Conservation (phyloP, 2,888 invertebrate genomes). For the Protodeltote pygarga region DNA sequence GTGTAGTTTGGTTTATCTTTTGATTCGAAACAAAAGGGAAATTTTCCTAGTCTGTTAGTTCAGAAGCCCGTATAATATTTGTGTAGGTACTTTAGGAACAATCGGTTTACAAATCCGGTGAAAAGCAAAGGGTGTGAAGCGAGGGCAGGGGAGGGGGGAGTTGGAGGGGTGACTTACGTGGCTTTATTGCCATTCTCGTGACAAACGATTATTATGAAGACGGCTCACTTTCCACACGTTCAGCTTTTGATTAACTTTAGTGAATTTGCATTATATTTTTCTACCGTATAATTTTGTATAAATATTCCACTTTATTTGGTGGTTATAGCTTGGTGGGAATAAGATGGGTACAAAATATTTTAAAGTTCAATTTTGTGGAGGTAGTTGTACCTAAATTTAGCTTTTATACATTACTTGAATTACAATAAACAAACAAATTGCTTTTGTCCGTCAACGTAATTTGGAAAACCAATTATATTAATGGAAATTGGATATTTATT, state of each 20-base stretch:
- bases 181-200: conserved; percentile 66
- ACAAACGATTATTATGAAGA: conserved; percentile 70
- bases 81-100: conserved; percentile 52
- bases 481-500: too few species aligned
- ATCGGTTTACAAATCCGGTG: conserved; percentile 51
- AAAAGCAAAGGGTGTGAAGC: conserved; percentile 51
- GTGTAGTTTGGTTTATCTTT: conserved; percentile 29
- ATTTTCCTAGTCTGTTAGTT: conserved; percentile 45
- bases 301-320: conserved; percentile 26
- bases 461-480: too few species aligned
- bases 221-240: conserved; percentile 63
- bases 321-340: not conserved
- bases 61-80: conserved; percentile 47
- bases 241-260: conserved; percentile 52
- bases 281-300: conserved; percentile 34
- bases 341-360: conserved; percentile 6
- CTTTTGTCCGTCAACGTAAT: too few species aligned
- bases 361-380: not conserved
- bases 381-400: not conserved
- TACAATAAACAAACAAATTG: too few species aligned
- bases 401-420: not conserved
- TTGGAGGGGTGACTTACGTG: conserved; percentile 44
- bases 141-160: conserved; percentile 21
- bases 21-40: conserved; percentile 35
- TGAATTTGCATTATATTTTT: conserved; percentile 46